A percentile compares a stretch with the other conserved stretches of the same genome.
phyloP scores from a whole-genome alignment of 2,113 vertebrate species.

The Neolamprologus modestus region DNA sequence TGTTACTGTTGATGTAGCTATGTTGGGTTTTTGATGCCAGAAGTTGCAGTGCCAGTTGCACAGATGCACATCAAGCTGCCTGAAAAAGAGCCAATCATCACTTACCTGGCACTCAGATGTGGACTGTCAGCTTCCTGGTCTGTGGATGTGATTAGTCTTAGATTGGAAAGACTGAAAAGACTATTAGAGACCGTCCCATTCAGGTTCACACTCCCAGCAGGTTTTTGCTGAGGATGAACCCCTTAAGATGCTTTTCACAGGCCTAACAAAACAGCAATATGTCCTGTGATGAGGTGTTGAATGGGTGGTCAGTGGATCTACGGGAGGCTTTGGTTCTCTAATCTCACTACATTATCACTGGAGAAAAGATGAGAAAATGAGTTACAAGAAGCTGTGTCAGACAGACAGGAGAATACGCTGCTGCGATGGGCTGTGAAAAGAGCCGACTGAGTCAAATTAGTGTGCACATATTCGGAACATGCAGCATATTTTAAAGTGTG shows the following conservation, averaged over 20 bases:
- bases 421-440: neutral
- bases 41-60: neutral
- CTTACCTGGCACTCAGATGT: constrained; percentile 31
- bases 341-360: neutral
- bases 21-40: neutral
- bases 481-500: neutral
- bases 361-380: constrained; percentile 7
- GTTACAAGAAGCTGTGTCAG: neutral
- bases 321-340: constrained; percentile 13
- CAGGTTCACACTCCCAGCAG: constrained; percentile 37
- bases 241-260: constrained; percentile 42
- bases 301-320: constrained; percentile 29
- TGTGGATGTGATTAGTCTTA: constrained; percentile 37
- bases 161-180: constrained; percentile 15
- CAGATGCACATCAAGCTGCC: neutral
- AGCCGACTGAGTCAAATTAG: neutral
- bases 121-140: constrained; percentile 49
- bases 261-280: constrained; percentile 40
- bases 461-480: neutral
- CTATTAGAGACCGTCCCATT: constrained; percentile 26
- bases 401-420: neutral
- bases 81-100: constrained; percentile 24
- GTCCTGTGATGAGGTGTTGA: constrained; percentile 36
- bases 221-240: constrained; percentile 31
- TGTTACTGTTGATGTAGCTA: neutral